Percentiles rank a stretch among this genome's conserved stretches.
These are phyloP conservation scores for Actias luna DNA, from an alignment of 2,888 invertebrate species.

Conservation along the genomic window DNA sequence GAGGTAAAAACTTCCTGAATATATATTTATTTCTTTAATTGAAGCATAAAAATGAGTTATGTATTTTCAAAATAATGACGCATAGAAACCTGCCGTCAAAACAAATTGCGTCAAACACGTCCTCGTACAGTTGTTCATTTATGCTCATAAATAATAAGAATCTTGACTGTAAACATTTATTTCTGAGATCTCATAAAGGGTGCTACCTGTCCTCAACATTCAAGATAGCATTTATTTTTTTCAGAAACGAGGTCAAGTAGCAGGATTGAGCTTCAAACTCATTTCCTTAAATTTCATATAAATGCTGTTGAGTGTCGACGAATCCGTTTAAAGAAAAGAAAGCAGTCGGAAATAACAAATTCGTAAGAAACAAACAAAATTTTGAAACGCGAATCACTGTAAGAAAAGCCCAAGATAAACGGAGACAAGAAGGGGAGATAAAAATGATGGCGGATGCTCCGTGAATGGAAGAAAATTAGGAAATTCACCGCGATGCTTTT, in stretches of 20 bases:
- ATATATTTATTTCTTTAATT: too few relatives aligned
- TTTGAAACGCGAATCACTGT: slow-evolving; percentile 69
- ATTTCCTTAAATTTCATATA: slow-evolving; percentile 72
- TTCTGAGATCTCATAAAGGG: slow-evolving; percentile 20
- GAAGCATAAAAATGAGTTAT: too few relatives aligned
- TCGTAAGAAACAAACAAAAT: slow-evolving; percentile 78
- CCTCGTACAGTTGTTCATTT: not conserved
- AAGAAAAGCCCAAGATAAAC: slow-evolving; percentile 72
- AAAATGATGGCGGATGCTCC: slow-evolving; percentile 78
- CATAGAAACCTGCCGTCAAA: too few relatives aligned
- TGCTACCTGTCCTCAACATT: slow-evolving; percentile 22
- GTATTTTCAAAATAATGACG: too few relatives aligned
- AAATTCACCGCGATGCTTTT: slow-evolving; percentile 71
- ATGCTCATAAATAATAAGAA: not conserved
- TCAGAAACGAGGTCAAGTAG: slow-evolving; percentile 62
- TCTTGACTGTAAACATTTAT: not conserved
- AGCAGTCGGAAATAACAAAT: slow-evolving; percentile 79
- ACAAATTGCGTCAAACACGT: not conserved
- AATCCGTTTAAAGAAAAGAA: slow-evolving; percentile 75
- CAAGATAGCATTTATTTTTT: slow-evolving; percentile 44
- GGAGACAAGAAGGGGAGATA: slow-evolving; percentile 75
- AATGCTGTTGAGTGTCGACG: slow-evolving; percentile 63
- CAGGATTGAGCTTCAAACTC: slow-evolving; percentile 61
- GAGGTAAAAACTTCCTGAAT: too few relatives aligned
- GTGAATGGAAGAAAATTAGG: slow-evolving; percentile 77